These are phyloP conservation scores for Ataeniobius toweri DNA, from an alignment of 2,797 vertebrate species.

Conservation along the genomic window DNA sequence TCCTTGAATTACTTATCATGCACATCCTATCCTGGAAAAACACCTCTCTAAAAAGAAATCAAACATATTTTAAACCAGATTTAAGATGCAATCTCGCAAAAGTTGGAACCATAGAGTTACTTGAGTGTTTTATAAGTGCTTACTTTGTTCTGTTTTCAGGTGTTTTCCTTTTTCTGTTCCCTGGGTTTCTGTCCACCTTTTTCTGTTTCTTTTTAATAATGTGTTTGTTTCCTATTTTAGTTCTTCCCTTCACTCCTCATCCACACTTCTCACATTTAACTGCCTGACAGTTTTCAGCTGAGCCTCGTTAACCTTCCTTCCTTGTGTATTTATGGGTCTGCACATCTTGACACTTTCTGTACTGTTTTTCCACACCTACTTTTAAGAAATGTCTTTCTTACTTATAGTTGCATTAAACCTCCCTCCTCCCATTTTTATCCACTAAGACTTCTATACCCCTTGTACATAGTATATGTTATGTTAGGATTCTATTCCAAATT, in stretches of 20 bases:
- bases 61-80: not conserved
- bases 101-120: not conserved
- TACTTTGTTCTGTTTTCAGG: not conserved
- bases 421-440: not conserved
- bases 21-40: not conserved
- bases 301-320: constrained; percentile 6
- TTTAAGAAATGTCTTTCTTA: not conserved
- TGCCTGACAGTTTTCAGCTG: constrained; percentile 9
- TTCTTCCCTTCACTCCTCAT: not conserved
- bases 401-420: not conserved
- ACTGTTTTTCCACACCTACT: not conserved
- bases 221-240: constrained; percentile 7
- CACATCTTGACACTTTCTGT: not conserved
- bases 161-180: not conserved
- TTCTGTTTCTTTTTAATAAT: not conserved
- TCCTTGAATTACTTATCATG: not conserved
- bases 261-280: constrained; percentile 1
- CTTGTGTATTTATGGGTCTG: not conserved
- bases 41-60: not conserved
- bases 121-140: not conserved
- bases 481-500: not conserved
- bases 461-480: not conserved
- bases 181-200: not conserved
- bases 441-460: not conserved
- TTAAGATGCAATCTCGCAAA: not conserved